These are phyloP conservation scores for Melanophora roralis DNA, from an alignment of 2,888 invertebrate species.

Conservation along the genomic window DNA sequence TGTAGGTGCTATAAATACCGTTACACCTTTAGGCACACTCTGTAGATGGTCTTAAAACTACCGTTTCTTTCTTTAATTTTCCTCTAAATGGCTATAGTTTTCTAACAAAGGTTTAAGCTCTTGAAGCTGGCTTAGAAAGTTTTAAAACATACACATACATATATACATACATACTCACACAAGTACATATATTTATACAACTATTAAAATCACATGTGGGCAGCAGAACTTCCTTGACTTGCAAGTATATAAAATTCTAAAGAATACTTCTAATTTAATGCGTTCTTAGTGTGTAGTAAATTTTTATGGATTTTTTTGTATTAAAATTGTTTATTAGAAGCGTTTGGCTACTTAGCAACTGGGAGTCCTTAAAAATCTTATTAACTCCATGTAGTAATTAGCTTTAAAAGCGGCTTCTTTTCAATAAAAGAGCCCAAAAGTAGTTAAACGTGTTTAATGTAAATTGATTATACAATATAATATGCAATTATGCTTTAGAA, in stretches of 20 bases:
- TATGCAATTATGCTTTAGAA: not conserved
- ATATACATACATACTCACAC: not conserved
- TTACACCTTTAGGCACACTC: not conserved
- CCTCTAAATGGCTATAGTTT: not conserved
- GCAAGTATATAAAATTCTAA: not conserved
- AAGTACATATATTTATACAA: too few relatives aligned
- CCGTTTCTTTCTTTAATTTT: not conserved
- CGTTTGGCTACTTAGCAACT: conserved; percentile 9
- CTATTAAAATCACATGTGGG: not conserved
- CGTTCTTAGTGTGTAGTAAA: conserved; percentile 2
- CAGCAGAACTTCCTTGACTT: not conserved
- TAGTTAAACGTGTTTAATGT: not conserved
- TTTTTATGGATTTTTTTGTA: too few relatives aligned
- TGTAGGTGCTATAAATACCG: not conserved
- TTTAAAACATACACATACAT: not conserved
- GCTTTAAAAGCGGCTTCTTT: not conserved
- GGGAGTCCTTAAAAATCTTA: not conserved
- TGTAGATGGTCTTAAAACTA: conserved; percentile 1
- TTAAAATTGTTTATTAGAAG: conserved; percentile 11
- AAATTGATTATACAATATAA: not conserved
- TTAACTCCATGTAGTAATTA: not conserved
- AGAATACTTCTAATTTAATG: conserved; percentile 5
- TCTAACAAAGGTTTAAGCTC: not conserved
- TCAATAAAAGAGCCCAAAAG: not conserved
- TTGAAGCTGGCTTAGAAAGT: not conserved